Percentiles rank a stretch among this genome's conserved stretches.
phyloP scores from a whole-genome alignment of 2,888 invertebrate genomes.

The Luperina nickerlii region DNA sequence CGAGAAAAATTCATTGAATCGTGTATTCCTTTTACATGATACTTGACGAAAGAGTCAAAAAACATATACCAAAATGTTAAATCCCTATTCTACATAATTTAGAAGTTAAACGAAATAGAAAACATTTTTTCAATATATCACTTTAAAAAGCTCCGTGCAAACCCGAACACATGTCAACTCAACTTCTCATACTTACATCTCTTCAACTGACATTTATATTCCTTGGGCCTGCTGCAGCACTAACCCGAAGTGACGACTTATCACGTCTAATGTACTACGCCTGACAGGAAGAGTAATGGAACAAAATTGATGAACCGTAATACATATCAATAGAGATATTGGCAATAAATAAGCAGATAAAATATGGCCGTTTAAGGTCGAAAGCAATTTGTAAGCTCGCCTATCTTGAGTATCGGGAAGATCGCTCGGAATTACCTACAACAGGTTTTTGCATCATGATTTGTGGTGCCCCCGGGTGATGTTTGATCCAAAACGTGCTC shows the following conservation, averaged over 20 bases:
- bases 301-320: conserved; percentile 63
- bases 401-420: conserved; percentile 84
- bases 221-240: conserved; percentile 14
- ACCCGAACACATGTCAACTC: neutral
- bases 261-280: conserved; percentile 47
- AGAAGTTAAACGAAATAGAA: too few species aligned
- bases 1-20: too few species aligned
- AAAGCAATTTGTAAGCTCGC: conserved; percentile 87
- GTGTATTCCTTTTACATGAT: too few species aligned
- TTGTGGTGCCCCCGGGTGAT: conserved; percentile 87
- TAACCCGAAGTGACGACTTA: conserved; percentile 40
- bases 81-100: too few species aligned
- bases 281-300: conserved; percentile 57
- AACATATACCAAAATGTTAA: too few species aligned
- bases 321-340: conserved; percentile 76
- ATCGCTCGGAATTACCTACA: conserved; percentile 87
- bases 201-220: conserved; percentile 31
- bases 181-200: conserved; percentile 10
- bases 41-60: too few species aligned
- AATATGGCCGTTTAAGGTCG: conserved; percentile 86
- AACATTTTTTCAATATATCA: too few species aligned
- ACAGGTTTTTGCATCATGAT: conserved; percentile 89
- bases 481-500: conserved; percentile 86
- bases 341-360: conserved; percentile 87
- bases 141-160: neutral